Conservation (phyloP, 2,797 vertebrate species). For the Botia almorhae region DNA sequence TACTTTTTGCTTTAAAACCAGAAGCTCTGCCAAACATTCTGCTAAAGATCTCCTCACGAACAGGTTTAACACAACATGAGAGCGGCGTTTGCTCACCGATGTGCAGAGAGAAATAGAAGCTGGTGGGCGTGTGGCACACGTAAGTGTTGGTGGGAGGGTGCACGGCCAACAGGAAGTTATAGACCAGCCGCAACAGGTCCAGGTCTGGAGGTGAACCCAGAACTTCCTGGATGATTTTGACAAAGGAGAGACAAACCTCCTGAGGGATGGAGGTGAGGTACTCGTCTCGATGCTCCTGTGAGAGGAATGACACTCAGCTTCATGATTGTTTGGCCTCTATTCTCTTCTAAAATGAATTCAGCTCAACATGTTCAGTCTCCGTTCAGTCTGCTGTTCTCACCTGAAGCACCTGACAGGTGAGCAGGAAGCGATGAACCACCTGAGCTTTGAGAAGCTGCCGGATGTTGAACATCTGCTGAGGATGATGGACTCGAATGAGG, state of each 20-base stretch:
- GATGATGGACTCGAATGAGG: constrained; percentile 92
- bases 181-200: constrained; percentile 89
- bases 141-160: constrained; percentile 98
- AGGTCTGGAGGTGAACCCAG: constrained; percentile 96
- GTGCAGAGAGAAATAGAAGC: constrained; percentile 96
- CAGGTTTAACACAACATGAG: no score
- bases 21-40: no score
- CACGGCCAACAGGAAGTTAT: constrained; percentile 95
- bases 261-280: constrained; percentile 88
- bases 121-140: constrained; percentile 95
- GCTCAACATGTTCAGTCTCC: no score
- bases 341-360: no score
- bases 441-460: constrained; percentile 90
- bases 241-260: constrained; percentile 93
- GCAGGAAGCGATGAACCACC: constrained; percentile 92
- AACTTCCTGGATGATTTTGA: constrained; percentile 98
- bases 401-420: constrained; percentile 96
- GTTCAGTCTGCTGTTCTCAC: constrained; percentile 66
- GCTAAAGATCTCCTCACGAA: no score
- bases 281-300: constrained; percentile 92
- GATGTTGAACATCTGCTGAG: constrained; percentile 92
- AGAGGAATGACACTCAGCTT: constrained; percentile 14
- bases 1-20: no score
- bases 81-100: constrained; percentile 81
- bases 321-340: background rate